A percentile compares a stretch with the other conserved stretches of the same genome.
Conservation (phyloP, 2,888 invertebrate species). For the Apotomis capreana region DNA sequence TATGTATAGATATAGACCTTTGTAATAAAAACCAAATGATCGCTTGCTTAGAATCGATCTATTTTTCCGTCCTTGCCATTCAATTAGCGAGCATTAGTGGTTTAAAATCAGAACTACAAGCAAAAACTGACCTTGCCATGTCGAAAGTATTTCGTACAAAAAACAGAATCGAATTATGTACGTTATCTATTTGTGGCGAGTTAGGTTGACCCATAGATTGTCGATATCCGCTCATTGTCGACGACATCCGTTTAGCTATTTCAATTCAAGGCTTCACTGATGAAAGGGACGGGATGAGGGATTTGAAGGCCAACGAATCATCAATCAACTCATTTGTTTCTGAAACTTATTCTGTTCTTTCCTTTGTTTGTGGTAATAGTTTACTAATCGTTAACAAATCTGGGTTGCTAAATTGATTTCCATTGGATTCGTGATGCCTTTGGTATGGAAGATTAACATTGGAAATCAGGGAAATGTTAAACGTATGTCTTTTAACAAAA, state of each 20-base stretch:
- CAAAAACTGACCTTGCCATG: slow-evolving; percentile 35
- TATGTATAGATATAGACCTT: neutral
- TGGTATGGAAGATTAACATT: no score
- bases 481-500: no score
- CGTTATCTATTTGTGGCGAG: slow-evolving; percentile 32
- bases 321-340: slow-evolving; percentile 22
- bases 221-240: slow-evolving; percentile 30
- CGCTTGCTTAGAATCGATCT: slow-evolving; percentile 10
- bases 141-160: slow-evolving; percentile 40
- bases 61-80: slow-evolving; percentile 34
- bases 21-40: slow-evolving; percentile 1
- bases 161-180: slow-evolving; percentile 35
- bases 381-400: slow-evolving; percentile 16
- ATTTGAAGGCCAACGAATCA: slow-evolving; percentile 25
- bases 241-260: slow-evolving; percentile 23
- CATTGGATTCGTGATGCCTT: no score
- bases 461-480: no score
- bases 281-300: neutral
- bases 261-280: slow-evolving; percentile 13
- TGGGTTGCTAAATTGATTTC: neutral
- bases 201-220: slow-evolving; percentile 26
- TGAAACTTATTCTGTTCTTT: neutral
- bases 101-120: slow-evolving; percentile 25
- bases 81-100: slow-evolving; percentile 32
- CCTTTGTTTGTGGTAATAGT: neutral